phyloP scores from a whole-genome alignment of 2,888 invertebrate species.

The Monochamus alternatus region DNA sequence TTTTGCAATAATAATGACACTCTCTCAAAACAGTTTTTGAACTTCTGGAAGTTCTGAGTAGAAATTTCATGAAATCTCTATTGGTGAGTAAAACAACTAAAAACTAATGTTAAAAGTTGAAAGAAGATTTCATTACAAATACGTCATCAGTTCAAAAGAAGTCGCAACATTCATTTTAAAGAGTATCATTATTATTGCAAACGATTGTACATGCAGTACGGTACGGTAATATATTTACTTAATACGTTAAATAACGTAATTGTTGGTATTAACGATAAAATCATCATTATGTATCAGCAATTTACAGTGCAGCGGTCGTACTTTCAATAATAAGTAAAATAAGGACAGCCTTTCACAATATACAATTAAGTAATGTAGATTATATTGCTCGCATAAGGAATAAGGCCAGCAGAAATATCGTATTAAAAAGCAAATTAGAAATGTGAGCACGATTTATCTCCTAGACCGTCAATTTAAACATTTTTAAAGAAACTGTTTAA shows the following conservation, averaged over 20 bases:
- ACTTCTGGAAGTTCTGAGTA: too few relatives aligned
- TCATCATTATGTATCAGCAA: conserved; percentile 17
- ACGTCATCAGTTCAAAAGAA: too few relatives aligned
- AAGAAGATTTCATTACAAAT: too few relatives aligned
- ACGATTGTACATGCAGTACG: conserved; percentile 10
- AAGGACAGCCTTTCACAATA: conserved; percentile 31
- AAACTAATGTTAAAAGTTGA: too few relatives aligned
- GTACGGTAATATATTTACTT: background rate
- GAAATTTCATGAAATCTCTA: too few relatives aligned
- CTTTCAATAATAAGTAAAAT: conserved; percentile 26
- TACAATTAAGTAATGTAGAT: conserved; percentile 26
- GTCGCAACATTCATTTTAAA: too few relatives aligned
- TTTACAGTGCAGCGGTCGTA: conserved; percentile 9
- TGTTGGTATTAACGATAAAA: conserved; percentile 24
- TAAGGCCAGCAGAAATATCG: conserved; percentile 13
- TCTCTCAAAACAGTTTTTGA: too few relatives aligned
- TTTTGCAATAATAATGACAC: too few relatives aligned
- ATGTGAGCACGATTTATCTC: background rate
- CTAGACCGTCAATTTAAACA: background rate
- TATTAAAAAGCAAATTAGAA: conserved; percentile 11
- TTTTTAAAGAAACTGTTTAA: too few relatives aligned
- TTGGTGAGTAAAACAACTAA: too few relatives aligned
- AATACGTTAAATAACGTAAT: conserved; percentile 12
- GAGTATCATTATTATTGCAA: too few relatives aligned
- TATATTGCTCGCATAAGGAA: conserved; percentile 12